phyloP scores from a whole-genome alignment of 2,113 vertebrate species.

The Proterorhinus semilunaris region DNA sequence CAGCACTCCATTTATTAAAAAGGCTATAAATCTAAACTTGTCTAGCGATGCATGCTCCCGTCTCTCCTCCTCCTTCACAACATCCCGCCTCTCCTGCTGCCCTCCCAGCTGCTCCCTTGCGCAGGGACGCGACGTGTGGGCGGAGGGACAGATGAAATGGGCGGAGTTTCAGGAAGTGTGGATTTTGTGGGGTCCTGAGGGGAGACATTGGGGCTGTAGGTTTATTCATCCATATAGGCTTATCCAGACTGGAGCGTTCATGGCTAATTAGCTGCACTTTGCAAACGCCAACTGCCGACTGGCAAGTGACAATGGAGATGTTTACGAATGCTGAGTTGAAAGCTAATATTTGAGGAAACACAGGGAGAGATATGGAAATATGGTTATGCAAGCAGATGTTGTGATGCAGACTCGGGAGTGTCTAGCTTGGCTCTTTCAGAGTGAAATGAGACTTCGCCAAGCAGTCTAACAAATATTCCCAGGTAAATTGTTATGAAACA shows the following conservation, averaged over 20 bases:
- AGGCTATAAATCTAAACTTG: conserved; percentile 12
- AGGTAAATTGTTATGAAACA: not conserved
- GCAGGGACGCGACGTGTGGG: conserved; percentile 40
- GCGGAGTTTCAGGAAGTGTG: conserved; percentile 24
- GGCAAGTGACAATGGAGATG: conserved; percentile 28
- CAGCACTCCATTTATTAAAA: not conserved
- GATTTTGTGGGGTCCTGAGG: conserved; percentile 10
- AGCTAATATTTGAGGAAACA: not conserved
- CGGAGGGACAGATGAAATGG: conserved; percentile 59
- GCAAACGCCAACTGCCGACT: conserved; percentile 24
- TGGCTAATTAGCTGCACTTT: conserved; percentile 31
- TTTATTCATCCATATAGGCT: conserved; percentile 29
- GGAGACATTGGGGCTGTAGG: conserved; percentile 21
- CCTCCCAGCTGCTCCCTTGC: conserved; percentile 57
- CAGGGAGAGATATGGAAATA: not conserved
- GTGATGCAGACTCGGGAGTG: not conserved
- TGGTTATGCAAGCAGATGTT: conserved; percentile 10
- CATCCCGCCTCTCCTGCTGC: conserved; percentile 54
- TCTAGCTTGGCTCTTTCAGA: not conserved
- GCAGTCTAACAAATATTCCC: not conserved
- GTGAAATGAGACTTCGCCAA: not conserved
- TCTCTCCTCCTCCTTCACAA: conserved; percentile 14
- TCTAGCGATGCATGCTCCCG: conserved; percentile 38
- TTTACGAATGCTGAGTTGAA: not conserved
- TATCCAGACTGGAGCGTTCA: conserved; percentile 31